These are phyloP conservation scores for Lepidothrix coronata DNA, from an alignment of 2,113 vertebrate species.

Conservation along the genomic window DNA sequence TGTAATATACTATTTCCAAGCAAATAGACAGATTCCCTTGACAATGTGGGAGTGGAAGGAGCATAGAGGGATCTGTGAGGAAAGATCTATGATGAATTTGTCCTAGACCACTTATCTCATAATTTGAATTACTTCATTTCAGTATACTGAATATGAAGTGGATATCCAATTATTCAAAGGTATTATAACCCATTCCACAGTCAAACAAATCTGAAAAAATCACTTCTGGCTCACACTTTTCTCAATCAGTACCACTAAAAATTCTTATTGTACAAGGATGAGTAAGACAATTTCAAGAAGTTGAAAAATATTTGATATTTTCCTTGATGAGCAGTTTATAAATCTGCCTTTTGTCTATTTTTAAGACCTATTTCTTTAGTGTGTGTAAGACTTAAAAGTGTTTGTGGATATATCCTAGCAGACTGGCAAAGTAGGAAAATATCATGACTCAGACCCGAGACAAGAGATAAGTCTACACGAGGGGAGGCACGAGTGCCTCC, in stretches of 20 bases:
- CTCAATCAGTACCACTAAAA: background rate
- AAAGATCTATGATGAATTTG: background rate
- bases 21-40: background rate
- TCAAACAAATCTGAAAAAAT: background rate
- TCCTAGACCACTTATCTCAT: background rate
- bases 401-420: background rate
- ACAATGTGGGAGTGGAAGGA: background rate
- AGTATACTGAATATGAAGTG: background rate
- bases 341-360: constrained; percentile 9
- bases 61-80: background rate
- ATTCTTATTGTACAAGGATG: background rate
- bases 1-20: background rate
- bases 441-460: background rate
- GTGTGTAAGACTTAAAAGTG: background rate
- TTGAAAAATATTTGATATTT: background rate
- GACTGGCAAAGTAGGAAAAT: background rate
- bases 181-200: background rate
- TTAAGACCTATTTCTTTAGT: background rate
- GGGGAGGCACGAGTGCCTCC: rapidly evolving
- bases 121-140: background rate
- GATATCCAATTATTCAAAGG: background rate
- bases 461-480: rapidly evolving
- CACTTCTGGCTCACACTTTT: background rate
- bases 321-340: background rate
- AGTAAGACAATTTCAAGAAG: background rate